These are phyloP conservation scores for Xenopus laevis DNA, from an alignment of 2,113 vertebrate genomes.

Conservation along the genomic window DNA sequence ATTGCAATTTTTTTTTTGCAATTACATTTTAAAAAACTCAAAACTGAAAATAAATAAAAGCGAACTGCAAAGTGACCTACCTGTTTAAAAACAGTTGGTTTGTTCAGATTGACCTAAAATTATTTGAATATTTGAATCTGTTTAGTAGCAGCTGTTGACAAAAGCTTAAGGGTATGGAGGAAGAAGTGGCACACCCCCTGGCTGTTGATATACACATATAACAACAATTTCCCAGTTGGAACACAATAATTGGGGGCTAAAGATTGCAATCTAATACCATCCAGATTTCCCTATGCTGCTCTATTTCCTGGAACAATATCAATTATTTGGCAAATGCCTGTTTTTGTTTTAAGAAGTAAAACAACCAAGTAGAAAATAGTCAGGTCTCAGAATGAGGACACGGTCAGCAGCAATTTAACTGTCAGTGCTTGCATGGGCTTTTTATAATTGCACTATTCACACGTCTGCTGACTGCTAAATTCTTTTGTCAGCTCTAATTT, in stretches of 20 bases:
- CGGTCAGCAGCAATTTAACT: constrained; percentile 61
- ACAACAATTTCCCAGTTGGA: neutral
- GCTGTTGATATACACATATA: neutral
- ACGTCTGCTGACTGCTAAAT: neutral
- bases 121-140: too few relatives aligned
- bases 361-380: constrained; percentile 46
- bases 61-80: too few relatives aligned
- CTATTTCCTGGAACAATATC: constrained; percentile 80
- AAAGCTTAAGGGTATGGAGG: too few relatives aligned
- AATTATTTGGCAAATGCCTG: constrained; percentile 54
- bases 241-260: constrained; percentile 59
- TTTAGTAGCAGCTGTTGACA: too few relatives aligned
- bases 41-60: too few relatives aligned
- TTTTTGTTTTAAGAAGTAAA: constrained; percentile 58
- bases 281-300: constrained; percentile 74
- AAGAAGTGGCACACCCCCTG: too few relatives aligned
- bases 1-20: too few relatives aligned
- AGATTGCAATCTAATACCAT: constrained; percentile 69
- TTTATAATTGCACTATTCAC: constrained; percentile 36
- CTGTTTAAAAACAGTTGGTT: too few relatives aligned
- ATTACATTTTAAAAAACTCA: too few relatives aligned
- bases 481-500: constrained; percentile 17
- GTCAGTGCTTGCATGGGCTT: constrained; percentile 40
- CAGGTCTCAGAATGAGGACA: constrained; percentile 62
- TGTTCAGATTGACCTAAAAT: too few relatives aligned